Evolutionary conservation across 2,888 invertebrate genomes (phyloP).

Genomic region (Dicyrtomina minuta): DNA sequence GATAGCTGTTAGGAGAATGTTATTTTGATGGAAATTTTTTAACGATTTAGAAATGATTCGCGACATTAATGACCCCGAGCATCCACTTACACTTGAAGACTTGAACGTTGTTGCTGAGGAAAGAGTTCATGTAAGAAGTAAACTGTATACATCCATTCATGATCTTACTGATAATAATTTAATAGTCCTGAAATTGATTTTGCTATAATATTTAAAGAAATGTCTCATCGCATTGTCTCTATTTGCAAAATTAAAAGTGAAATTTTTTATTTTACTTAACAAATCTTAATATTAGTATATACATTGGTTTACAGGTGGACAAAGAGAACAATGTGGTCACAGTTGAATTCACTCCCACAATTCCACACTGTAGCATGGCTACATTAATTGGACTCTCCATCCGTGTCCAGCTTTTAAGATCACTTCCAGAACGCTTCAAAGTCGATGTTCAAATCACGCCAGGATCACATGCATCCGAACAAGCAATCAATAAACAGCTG

Average conservation of each 20-base stretch:
- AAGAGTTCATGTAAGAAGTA: constrained; percentile 65
- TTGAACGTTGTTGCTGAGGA: constrained; percentile 87
- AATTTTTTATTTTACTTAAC: neutral
- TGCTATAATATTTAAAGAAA: too few species aligned
- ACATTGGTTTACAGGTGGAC: constrained; percentile 64
- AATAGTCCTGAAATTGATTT: too few species aligned
- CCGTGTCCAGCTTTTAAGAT: constrained; percentile 82
- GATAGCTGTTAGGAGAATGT: too few species aligned
- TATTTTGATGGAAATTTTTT: too few species aligned
- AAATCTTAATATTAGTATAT: too few species aligned
- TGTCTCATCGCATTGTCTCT: neutral
- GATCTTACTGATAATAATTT: too few species aligned
- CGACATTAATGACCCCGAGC: constrained; percentile 95
- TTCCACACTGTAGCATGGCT: constrained; percentile 99
- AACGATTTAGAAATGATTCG: constrained; percentile 84
- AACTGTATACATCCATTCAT: too few species aligned
- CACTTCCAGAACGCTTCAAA: constrained; percentile 80
- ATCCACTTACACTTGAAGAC: constrained; percentile 92
- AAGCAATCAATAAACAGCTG: constrained; percentile 93
- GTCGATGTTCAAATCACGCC: constrained; percentile 85
- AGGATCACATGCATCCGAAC: constrained; percentile 88
- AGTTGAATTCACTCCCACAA: constrained; percentile 92
- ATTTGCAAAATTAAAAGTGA: neutral
- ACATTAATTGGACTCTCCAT: constrained; percentile 91
- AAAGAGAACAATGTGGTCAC: constrained; percentile 70